Evolutionary conservation across 2,113 vertebrate species (phyloP), one percentile per base, ranked within the genome.

Genomic region (Nesoenas mayeri): DNA sequence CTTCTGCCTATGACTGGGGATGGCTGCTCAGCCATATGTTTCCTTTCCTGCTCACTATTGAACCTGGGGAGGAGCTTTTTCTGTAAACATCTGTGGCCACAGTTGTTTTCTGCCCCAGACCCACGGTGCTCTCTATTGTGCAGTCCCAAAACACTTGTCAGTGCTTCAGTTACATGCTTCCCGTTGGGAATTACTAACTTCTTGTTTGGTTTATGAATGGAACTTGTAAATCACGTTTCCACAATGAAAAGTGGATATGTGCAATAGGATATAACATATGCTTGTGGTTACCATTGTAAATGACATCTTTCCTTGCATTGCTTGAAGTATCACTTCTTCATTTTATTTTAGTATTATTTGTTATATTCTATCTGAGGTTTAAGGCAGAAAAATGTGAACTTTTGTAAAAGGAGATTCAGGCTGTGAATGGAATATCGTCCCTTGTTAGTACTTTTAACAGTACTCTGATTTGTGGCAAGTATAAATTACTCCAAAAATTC

Each of bases 321-420:
- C 15, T 36, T 51, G 2, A 57, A 44, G 15, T 75, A 58, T 73
- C 9, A 73, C 19, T 94, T 75, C 47, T 77, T 84, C 25, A 29
- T 75, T 92, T 77, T 75, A 40, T 61, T 83, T 91, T 34, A 86
- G 13, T 50, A 65, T 80, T 58, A 40, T 53, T 91, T 53, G 34
- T 90, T 95, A 32, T 51, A 40, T 28, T 87, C 62, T 56, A 4
- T 72, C 64, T 80, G 25, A 78, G 20, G 19, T 53, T 66, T 80
- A 91, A 91, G 67, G 40, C 15, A 88, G 64, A 88, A 96, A 61
- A 88, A 80, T 64, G 75, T 66, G 85, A 93, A 73, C 74, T 64
- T 54, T 26, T 57, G 15, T 58, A 75, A 92, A 93, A 89, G 51
- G 31, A 91, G 90, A 93, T 77, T 70, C 70, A 78, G 58, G 38